Evolutionary conservation across 2,797 vertebrate genomes (phyloP).

Genomic region (Poeciliopsis infans): DNA sequence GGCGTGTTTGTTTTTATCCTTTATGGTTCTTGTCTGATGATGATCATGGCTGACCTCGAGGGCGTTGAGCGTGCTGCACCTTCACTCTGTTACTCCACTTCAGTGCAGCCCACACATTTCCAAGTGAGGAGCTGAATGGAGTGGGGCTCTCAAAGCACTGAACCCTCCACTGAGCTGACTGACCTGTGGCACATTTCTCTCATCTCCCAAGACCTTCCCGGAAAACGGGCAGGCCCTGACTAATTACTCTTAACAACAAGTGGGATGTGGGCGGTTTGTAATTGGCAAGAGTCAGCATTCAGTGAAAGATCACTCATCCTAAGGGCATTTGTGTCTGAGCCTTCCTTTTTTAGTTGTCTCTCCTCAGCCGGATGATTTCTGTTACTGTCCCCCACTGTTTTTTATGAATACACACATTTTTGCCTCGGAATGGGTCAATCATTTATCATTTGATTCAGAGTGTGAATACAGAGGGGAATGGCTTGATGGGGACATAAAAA

Average conservation of each 20-base stretch:
- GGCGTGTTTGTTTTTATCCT: conserved; percentile 23
- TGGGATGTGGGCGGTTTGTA: conserved; percentile 73
- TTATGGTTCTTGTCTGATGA: conserved; percentile 59
- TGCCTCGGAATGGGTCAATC: neutral
- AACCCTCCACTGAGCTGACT: conserved; percentile 69
- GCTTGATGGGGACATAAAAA: neutral
- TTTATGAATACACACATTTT: conserved; percentile 29
- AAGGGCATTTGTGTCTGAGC: conserved; percentile 62
- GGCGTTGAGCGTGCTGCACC: conserved; percentile 62
- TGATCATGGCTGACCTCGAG: conserved; percentile 63
- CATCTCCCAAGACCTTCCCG: conserved; percentile 64
- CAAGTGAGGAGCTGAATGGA: conserved; percentile 59
- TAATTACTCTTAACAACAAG: conserved; percentile 80
- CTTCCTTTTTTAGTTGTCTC: conserved; percentile 47
- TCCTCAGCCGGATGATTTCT: conserved; percentile 43
- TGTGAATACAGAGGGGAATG: conserved; percentile 2
- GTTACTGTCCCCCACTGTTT: conserved; percentile 31
- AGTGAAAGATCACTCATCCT: conserved; percentile 68
- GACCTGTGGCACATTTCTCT: conserved; percentile 71
- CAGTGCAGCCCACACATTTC: conserved; percentile 72
- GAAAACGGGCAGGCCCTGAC: conserved; percentile 59
- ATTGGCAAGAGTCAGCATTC: conserved; percentile 72
- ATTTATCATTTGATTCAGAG: conserved; percentile 12
- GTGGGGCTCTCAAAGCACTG: conserved; percentile 62
- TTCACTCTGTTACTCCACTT: conserved; percentile 69